Conservation (phyloP, 1,140 invertebrate species). For the Atta colombica region DNA sequence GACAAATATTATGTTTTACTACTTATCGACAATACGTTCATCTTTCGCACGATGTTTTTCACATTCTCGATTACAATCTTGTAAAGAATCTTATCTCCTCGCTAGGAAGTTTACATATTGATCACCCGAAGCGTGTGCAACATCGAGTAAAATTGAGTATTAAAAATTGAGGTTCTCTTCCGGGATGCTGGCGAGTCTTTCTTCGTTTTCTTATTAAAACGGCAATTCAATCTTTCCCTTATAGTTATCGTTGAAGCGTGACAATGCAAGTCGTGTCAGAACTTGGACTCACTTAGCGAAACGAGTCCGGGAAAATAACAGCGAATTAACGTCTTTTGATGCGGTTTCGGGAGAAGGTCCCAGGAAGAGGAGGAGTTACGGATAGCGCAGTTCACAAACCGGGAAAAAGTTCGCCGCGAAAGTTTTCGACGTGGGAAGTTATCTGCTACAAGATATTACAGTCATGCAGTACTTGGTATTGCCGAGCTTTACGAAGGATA, state of each 20-base stretch:
- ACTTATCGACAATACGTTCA: not conserved
- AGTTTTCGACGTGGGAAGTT: constrained; percentile 63
- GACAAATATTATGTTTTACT: constrained; percentile 31
- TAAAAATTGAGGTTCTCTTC: constrained; percentile 37
- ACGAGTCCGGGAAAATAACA: constrained; percentile 21
- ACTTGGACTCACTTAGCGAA: constrained; percentile 16
- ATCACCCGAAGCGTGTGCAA: constrained; percentile 27
- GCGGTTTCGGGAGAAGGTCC: constrained; percentile 28
- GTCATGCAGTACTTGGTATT: constrained; percentile 36
- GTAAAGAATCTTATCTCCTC: constrained; percentile 13
- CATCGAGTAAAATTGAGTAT: constrained; percentile 41
- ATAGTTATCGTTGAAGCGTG: constrained; percentile 39
- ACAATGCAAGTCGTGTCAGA: constrained; percentile 27
- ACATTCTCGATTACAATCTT: constrained; percentile 26
- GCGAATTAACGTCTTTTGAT: constrained; percentile 66
- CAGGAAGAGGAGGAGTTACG: constrained; percentile 2
- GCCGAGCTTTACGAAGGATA: constrained; percentile 60
- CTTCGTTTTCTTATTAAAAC: constrained; percentile 45
- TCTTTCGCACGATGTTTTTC: not conserved
- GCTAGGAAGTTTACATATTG: constrained; percentile 29
- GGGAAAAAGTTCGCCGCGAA: constrained; percentile 56
- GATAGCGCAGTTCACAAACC: constrained; percentile 13
- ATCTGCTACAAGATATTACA: constrained; percentile 63
- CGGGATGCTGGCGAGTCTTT: not conserved
- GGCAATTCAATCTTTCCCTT: not conserved